Base-by-base conservation (phyloP, 2,113 vertebrate genomes). In the Toxotes jaculatrix region DNA sequence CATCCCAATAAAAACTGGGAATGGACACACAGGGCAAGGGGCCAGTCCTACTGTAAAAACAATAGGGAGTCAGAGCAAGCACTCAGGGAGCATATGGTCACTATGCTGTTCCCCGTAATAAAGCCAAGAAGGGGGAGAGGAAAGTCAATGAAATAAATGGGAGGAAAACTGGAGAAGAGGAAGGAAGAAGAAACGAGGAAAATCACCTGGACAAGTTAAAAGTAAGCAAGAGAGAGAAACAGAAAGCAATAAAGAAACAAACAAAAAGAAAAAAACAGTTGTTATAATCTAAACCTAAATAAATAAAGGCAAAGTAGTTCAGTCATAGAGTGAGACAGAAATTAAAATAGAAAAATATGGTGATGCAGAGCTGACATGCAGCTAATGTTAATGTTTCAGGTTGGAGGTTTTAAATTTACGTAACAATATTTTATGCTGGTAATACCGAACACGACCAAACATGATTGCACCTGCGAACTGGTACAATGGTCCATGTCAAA, bases 1-100 rank as follows among this genome's bases (percentile, higher is more conserved):
- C 49, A 85, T 86, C 67, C 87, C 68, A 88, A 89, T 89, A 92
- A 90, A 88, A 86, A 84, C n/a, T 10, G 55, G 49, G 55, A 36
- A 55, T 62, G 65, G 77, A 80, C 64, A 77, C 56, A 68, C 23
- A 69, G 82, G 65, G 47, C 63, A 70, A 67, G 56, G 71, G 31
- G 68, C 63, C 59, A 82, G 43, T 62, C 57, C 42, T 36, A 82
- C 70, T 70, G 49, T 79, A 66, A 86, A 87, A 79, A 84, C 73
- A 75, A 87, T 73, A 80, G 73, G 36, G 59, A 74, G 61, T 45
- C 27, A 47, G 63, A 3, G 4, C 17, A 40, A 51, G 74, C 63
- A 64, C 65, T 45, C 51, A 4, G 65, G 68, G 66, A 84, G 56
- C 79, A 68, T 79, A 79, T 84, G 80, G 83, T 80, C 60, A 80